A percentile compares a stretch with the other conserved stretches of the same genome.
These are phyloP conservation scores for Lichenostomus cassidix DNA, from an alignment of 2,113 vertebrate genomes.

Conservation along the genomic window DNA sequence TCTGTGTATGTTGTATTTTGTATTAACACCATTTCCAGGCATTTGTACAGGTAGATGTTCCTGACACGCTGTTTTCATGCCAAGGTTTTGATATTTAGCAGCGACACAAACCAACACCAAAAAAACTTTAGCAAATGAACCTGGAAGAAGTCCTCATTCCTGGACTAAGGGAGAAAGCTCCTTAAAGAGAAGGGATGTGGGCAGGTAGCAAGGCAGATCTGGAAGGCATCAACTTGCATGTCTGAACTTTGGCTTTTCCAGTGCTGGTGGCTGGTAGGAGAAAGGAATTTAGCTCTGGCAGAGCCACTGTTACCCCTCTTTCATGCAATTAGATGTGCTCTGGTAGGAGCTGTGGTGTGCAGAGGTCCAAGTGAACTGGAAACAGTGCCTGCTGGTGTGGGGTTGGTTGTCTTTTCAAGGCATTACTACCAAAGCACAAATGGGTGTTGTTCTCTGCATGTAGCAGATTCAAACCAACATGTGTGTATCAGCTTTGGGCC, in stretches of 20 bases:
- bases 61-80: neutral
- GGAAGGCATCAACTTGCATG: neutral
- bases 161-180: neutral
- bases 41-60: neutral
- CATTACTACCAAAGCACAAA: neutral
- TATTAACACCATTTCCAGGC: neutral
- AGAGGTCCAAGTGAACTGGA: neutral
- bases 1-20: neutral
- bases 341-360: neutral
- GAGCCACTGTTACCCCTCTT: neutral
- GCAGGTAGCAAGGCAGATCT: neutral
- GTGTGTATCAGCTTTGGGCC: neutral
- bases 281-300: neutral
- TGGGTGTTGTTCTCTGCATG: neutral
- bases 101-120: neutral
- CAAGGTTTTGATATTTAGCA: neutral
- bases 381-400: no score
- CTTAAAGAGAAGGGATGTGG: neutral
- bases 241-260: neutral
- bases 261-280: neutral
- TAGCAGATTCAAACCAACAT: neutral
- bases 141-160: neutral
- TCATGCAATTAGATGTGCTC: accelerated
- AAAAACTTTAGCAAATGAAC: neutral
- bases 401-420: neutral